phyloP scores from a whole-genome alignment of 2,113 vertebrate species.

The Ammodytes marinus region DNA sequence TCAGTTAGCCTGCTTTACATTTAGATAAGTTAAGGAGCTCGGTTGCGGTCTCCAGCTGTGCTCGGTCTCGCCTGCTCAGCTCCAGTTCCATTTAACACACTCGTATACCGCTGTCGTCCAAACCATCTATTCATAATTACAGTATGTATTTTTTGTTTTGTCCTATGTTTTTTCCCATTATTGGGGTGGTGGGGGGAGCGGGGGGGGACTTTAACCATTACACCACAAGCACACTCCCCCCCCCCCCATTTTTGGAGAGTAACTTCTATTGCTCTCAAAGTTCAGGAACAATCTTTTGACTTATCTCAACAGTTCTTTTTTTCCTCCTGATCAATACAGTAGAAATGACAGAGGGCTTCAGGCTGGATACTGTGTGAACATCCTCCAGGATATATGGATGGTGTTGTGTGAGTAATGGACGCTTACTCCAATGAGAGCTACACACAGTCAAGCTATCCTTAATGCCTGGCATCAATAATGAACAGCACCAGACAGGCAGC shows the following conservation, averaged over 20 bases:
- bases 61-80: not conserved
- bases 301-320: not conserved
- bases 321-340: constrained; percentile 30
- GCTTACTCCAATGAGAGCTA: constrained; percentile 30
- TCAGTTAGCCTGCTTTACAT: constrained; percentile 33
- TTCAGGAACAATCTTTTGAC: constrained; percentile 11
- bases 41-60: constrained; percentile 4
- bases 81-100: not conserved
- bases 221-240: too few species aligned
- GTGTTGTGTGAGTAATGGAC: constrained; percentile 32
- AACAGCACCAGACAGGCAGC: not conserved
- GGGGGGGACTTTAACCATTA: too few species aligned
- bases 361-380: constrained; percentile 43
- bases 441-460: constrained; percentile 5
- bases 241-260: too few species aligned
- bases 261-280: not conserved
- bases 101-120: not conserved
- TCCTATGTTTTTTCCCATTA: not conserved
- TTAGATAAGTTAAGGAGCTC: not conserved
- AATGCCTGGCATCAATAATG: constrained; percentile 25
- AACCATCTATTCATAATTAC: not conserved
- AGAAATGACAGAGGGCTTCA: not conserved
- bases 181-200: too few species aligned
- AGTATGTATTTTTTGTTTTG: not conserved
- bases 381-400: constrained; percentile 20